Base-by-base conservation (phyloP, 1,140 invertebrate genomes). In the Drosophila paulistorum region DNA sequence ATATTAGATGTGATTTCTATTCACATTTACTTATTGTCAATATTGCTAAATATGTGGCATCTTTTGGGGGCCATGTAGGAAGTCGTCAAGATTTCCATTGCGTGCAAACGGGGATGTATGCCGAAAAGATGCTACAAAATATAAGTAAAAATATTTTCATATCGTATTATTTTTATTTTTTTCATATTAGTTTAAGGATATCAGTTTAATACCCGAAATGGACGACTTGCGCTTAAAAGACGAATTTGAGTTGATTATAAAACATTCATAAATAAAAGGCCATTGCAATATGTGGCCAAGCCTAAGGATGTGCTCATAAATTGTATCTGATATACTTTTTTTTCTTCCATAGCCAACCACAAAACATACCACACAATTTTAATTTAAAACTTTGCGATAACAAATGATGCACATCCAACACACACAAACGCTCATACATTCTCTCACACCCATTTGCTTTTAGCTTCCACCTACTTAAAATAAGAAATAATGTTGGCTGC, bases 381-480 rank as follows among this genome's bases (percentile, higher is more conserved):
- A 89, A 89, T 89, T 89, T 89, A 81, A 89, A 89, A 89, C 85
- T 89, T 89, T 78, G 84, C 77, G 84, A 89, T 89, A 89, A 89
- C 85, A 89, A 89, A 89, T 89, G 84, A 90, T 84, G 85, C 74
- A 84, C 80, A 84, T 73, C 77, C 79, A 59, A 35, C 26, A 17
- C 55, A 58, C 66, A 70, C 64, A 13, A 48, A 66, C 41, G 13
- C 65, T 45, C 65, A 17, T 55, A 41, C 65, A 63, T 37, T 45
- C 30, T 42, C 65, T 30, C 51, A 66, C 64, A 72, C 42, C 79
- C 42, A 45, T 17, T 45, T 9, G 7, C 45, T 11, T 20, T 23
- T 23, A 51, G 17, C 45, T 51, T 20, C 45, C 67, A 55, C 41
- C 67, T 83, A 80, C 74, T 84, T 83, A 68, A 79, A 84, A 89